Base-by-base conservation (phyloP, 2,113 vertebrate genomes). In the Rhinoderma darwinii region DNA sequence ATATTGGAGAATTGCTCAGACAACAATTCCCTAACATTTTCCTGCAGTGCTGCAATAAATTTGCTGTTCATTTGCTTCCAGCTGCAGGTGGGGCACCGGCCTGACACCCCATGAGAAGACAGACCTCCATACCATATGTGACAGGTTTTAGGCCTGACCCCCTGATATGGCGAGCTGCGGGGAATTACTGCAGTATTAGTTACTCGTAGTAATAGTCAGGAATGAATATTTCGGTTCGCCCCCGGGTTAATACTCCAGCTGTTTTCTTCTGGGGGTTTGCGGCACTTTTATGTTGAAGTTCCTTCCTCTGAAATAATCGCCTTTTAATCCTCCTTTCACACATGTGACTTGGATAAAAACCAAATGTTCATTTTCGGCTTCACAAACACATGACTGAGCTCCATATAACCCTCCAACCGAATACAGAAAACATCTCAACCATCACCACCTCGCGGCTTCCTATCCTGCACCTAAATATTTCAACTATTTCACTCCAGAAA, bases 331-430 rank as follows among this genome's bases (percentile, higher is more conserved):
- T 61, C n/a, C 56, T 73, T 43, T 44, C 56, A 50, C 74, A 35
- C 84, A 85, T 61, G 74, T 86, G 84, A 78, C 56, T 63, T 86
- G 84, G 84, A 78, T 35, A 12, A 15, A 68, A 78, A 86, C 59
- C 74, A 79, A 78, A 68, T 78, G 84, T 63, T 77, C 32, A 41
- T 39, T 66, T 20, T 22, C 59, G 41, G 41, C 59, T 25, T 22
- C 27, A 25, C 12, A 51, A 68, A 32, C 74, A 14, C 43, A 22
- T 79, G 59, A 86, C 32, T 37, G 56, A 51, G 18, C 10, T 0
- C n/a, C n/a, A n/a, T n/a, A n/a, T n/a, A n/a, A n/a, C n/a, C n/a
- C 37, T 2, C 20, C 9, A 25, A 32, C 30, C 63, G 15, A 17
- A 32, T 14, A n/a, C 63, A 66, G 27, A 35, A 5, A 63, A 63